Evolutionary conservation across 2,888 invertebrate genomes (phyloP), one percentile per base, ranked within the genome.

Genomic region (Acholoe squamosa): DNA sequence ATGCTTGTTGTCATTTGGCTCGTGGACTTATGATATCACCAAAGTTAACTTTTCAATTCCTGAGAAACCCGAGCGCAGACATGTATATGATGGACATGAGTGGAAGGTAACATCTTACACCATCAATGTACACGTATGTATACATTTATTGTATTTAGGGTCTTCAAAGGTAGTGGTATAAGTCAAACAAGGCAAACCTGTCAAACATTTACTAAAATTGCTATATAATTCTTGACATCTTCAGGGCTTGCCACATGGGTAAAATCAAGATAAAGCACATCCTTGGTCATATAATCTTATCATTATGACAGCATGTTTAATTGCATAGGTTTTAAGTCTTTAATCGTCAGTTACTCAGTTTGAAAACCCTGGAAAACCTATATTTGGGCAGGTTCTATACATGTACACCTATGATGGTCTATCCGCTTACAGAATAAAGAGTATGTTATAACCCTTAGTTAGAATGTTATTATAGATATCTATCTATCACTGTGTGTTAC

Each of bases 21-120:
- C 92, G 52, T 91, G 91, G 91, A 71, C 91, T 0, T 91, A 92
- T 76, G 91, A 91, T 90, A 54, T 54, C 0, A 84, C 90, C 19
- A 80, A 76, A 22, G 89, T 92, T n/a, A 51, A 77, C 56, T 61
- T 92, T 33, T 10, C 43, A 1, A 22, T 51, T 0, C 43, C 43
- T 0, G 0, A 56, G 25, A 77, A 89, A 33, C 54, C n/a, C 1
- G 56, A 52, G 7, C 10, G 28, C 22, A 54, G 89, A 25, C 88
- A 84, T 34, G 51, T 89, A 12, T 33, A 51, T n/a, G 54, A 91
- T 19, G 89, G 90, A 28, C 33, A 80, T 19, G 91, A 91, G 34
- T 92, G 92, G 92, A 54, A 88, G 0, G 28, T 89, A 28, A 77
- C 77, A 28, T 31, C 31, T 22, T 77, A 16, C 33, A 77, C 33